These are phyloP conservation scores for Eurypyga helias DNA, from an alignment of 2,113 vertebrate species.

Conservation along the genomic window DNA sequence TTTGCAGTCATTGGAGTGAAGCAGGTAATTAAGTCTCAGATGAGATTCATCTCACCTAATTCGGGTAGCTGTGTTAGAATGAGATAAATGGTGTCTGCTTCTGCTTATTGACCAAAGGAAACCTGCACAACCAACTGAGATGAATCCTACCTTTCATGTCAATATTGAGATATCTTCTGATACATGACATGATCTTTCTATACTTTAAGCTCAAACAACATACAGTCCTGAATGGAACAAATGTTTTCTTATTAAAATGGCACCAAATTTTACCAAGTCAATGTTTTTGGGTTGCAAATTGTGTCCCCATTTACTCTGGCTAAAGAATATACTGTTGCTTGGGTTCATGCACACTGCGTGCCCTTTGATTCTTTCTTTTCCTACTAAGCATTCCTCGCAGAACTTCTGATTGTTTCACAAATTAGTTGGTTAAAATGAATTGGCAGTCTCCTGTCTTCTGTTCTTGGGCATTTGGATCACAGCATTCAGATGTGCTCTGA, in stretches of 20 bases:
- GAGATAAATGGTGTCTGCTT: neutral
- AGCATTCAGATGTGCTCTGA: neutral
- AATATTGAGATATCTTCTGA: neutral
- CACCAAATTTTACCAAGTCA: neutral
- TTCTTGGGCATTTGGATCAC: neutral
- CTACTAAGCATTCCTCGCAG: neutral
- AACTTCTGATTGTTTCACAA: neutral
- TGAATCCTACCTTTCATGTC: neutral
- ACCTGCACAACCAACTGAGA: neutral
- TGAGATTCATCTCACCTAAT: neutral
- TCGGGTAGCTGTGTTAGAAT: neutral
- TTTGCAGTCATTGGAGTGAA: constrained; percentile 1
- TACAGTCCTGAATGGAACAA: neutral
- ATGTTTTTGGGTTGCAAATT: neutral
- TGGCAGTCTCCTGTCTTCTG: neutral
- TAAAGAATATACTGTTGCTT: neutral
- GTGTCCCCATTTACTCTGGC: neutral
- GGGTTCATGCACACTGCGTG: neutral
- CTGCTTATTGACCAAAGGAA: neutral
- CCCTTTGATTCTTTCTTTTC: neutral
- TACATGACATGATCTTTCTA: neutral
- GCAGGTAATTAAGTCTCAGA: neutral
- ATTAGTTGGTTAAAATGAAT: neutral
- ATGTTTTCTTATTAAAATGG: neutral
- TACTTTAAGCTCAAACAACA: neutral